These are phyloP conservation scores for Anoplius nigerrimus DNA, from an alignment of 2,888 invertebrate species.

Conservation along the genomic window DNA sequence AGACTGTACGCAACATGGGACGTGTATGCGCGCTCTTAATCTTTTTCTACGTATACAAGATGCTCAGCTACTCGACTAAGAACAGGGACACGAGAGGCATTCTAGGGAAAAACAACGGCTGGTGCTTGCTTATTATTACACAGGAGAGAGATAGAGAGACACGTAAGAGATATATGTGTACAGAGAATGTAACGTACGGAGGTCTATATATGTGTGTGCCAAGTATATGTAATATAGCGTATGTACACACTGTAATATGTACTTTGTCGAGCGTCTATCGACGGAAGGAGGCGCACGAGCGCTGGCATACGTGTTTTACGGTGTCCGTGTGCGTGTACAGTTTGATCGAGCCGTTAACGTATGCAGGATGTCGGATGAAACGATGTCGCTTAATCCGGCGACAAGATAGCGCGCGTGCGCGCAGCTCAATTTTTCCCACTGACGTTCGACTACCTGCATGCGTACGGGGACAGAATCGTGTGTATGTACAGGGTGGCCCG, in stretches of 20 bases:
- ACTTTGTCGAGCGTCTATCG: constrained; percentile 40
- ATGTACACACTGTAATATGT: constrained; percentile 28
- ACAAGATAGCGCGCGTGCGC: too few species aligned
- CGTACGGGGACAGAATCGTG: background rate
- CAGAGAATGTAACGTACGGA: background rate
- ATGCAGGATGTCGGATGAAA: background rate
- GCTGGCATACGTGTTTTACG: constrained; percentile 17
- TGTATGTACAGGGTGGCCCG: too few species aligned
- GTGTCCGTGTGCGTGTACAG: constrained; percentile 9
- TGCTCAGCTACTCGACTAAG: constrained; percentile 58
- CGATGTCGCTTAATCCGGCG: too few species aligned
- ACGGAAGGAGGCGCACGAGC: constrained; percentile 21
- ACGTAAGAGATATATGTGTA: background rate
- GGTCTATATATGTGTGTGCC: constrained; percentile 5
- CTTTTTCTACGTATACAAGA: constrained; percentile 54
- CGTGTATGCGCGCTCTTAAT: background rate
- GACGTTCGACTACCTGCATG: too few species aligned
- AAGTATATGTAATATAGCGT: constrained; percentile 17
- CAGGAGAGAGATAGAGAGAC: background rate
- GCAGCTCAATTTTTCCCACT: too few species aligned
- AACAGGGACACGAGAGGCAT: constrained; percentile 13
- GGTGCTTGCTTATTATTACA: background rate
- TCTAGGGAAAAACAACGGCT: constrained; percentile 1
- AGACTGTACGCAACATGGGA: constrained; percentile 1
- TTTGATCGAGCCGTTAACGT: background rate